A percentile compares a stretch with the other conserved stretches of the same genome.
These are phyloP conservation scores for Chroicocephalus ridibundus DNA, from an alignment of 2,113 vertebrate species.

Conservation along the genomic window DNA sequence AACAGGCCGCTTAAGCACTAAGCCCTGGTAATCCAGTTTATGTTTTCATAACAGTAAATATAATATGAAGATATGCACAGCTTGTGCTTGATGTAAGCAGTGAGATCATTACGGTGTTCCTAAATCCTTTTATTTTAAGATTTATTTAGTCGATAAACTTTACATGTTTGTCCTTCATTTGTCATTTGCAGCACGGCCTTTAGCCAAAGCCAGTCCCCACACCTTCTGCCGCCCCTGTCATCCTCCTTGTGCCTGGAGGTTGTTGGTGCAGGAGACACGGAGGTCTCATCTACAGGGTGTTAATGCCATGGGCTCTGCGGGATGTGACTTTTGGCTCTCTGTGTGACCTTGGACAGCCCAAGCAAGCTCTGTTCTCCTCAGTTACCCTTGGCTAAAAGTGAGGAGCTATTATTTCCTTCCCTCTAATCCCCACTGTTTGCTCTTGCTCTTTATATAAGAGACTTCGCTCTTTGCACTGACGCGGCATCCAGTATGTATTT, in stretches of 20 bases:
- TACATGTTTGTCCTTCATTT: not conserved
- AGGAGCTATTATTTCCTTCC: not conserved
- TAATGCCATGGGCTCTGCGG: fast-evolving
- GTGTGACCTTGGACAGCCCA: not conserved
- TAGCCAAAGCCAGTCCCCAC: not conserved
- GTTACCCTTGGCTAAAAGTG: not conserved
- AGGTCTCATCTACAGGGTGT: not conserved
- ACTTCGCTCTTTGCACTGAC: slow-evolving; percentile 11
- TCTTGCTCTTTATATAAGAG: not conserved
- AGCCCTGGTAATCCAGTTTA: slow-evolving; percentile 44
- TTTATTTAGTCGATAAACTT: slow-evolving; percentile 23
- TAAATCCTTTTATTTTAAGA: slow-evolving; percentile 51
- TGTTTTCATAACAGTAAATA: slow-evolving; percentile 10
- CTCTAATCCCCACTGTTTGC: not conserved
- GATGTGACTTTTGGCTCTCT: not conserved
- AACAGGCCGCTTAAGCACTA: slow-evolving; percentile 32
- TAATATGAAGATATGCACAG: slow-evolving; percentile 14
- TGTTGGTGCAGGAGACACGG: not conserved
- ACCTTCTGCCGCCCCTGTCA: not conserved
- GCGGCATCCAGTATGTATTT: not conserved
- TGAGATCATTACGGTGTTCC: slow-evolving; percentile 1
- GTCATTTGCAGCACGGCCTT: not conserved
- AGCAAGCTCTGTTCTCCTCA: not conserved
- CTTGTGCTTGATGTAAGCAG: slow-evolving; percentile 50
- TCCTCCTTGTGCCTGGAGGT: not conserved